Base-by-base conservation (phyloP, 2,888 invertebrate genomes). In the Chironomus riparius region DNA sequence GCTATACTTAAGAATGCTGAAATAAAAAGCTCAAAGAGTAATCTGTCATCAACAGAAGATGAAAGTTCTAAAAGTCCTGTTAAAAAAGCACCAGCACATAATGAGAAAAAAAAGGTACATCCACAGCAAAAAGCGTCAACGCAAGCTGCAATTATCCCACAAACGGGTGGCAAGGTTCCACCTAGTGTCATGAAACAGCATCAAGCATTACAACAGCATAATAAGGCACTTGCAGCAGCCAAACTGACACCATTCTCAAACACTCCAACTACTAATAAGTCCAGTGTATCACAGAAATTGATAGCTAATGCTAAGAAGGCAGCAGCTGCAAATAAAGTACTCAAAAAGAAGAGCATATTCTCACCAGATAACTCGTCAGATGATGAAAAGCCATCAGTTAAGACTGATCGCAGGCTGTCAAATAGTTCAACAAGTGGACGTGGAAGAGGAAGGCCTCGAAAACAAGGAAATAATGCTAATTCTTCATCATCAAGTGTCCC, bases 301-400 rank as follows among this genome's bases (percentile, higher is more conserved):
- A 12, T 69, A n/a, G 22, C 65, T 0, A 12, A 18, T 15, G n/a
- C 28, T 21, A 76, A 76, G n/a, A 76, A 76, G 18, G n/a, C 68
- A 13, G 3, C 56, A 50, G 21, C 68, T 24, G 48, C 38, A 56
- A 12, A 50, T 22, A 84, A 79, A 78, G 81, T 65, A 7, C 38
- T 38, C 10, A 91, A 91, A 80, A 91, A 90, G 82, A 92, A 91
- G 81, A 92, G 92, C 80, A 93, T 93, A 80, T 93, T 93, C 80
- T 93, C 93, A 75, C 92, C 93, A 0, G 92, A 92, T 79, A 92
- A 92, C 78, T 88, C 89, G 78, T 89, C 89, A n/a, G 89, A 85
- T 79, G 80, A 85, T 1, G 85, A 87, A 79, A 81, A 0, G 78
- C 82, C n/a, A 83, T 82, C 78, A 81, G 22, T 21, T 50, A 77